Evolutionary conservation across 2,888 invertebrate genomes (phyloP).

Genomic region (Cephus pulcher): DNA sequence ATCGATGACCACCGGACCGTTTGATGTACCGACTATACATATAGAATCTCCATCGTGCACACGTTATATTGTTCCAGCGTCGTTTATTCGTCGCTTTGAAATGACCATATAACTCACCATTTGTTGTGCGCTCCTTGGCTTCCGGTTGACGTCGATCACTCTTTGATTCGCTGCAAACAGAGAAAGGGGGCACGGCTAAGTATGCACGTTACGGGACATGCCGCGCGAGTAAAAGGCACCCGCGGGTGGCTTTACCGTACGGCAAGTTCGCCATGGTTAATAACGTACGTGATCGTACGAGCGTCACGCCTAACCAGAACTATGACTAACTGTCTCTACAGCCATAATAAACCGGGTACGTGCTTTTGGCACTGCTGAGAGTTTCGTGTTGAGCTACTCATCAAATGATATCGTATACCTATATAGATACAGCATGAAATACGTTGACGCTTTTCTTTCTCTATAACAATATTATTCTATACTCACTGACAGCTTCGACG

Average conservation of each 20-base stretch:
- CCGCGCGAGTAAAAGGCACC: neutral
- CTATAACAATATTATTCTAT: conserved; percentile 20
- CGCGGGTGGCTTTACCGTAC: neutral
- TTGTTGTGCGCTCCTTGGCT: conserved; percentile 90
- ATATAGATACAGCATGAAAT: neutral
- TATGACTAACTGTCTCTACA: conserved; percentile 42
- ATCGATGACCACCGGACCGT: neutral
- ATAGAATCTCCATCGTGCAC: neutral
- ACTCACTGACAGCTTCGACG: conserved; percentile 94
- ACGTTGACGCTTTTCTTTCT: neutral
- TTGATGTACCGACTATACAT: neutral
- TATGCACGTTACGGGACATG: neutral
- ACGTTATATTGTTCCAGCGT: neutral
- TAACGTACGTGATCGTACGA: neutral
- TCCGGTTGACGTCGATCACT: conserved; percentile 82
- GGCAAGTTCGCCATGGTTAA: neutral
- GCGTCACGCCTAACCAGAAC: conserved; percentile 16
- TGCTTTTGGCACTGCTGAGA: conserved; percentile 24
- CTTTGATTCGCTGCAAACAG: conserved; percentile 76
- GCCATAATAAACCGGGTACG: conserved; percentile 33
- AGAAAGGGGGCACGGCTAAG: neutral
- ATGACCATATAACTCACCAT: conserved; percentile 79
- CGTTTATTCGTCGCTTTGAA: neutral
- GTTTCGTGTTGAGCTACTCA: neutral
- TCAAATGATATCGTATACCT: neutral